Conservation (phyloP, 2,797 vertebrate genomes). For the Telmatherina bonti region DNA sequence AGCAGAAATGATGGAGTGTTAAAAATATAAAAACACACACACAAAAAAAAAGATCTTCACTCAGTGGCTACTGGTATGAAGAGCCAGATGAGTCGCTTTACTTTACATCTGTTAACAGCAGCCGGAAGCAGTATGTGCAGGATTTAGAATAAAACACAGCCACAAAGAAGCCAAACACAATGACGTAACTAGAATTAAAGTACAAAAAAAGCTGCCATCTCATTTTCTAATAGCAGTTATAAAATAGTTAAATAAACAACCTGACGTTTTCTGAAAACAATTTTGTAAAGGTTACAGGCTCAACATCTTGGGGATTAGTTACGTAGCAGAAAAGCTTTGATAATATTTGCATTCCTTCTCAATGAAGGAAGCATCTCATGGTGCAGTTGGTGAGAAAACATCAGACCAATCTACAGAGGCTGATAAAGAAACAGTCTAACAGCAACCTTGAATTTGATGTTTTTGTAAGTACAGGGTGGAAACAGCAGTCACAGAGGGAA, state of each 20-base stretch:
- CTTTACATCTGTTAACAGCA: constrained; percentile 13
- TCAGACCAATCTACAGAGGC: constrained; percentile 11
- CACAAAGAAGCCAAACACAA: too few species aligned
- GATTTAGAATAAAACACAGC: background rate
- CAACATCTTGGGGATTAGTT: background rate
- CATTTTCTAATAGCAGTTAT: too few species aligned
- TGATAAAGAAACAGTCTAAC: background rate
- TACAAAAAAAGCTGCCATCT: too few species aligned
- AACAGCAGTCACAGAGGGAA: constrained; percentile 12
- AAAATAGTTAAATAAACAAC: too few species aligned
- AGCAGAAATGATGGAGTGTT: constrained; percentile 10
- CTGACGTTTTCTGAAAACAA: too few species aligned
- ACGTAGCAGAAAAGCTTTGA: background rate
- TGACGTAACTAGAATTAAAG: too few species aligned
- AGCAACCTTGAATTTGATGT: constrained; percentile 23
- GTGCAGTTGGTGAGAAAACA: background rate
- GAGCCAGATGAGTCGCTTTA: constrained; percentile 32
- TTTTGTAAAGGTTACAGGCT: background rate
- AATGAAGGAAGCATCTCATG: background rate
- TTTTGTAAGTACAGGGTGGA: constrained; percentile 7
- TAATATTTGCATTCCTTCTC: background rate
- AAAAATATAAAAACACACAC: constrained; percentile 13
- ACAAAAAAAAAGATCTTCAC: constrained; percentile 5
- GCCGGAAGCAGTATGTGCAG: constrained; percentile 37
- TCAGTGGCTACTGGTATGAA: constrained; percentile 37